A percentile compares a stretch with the other conserved stretches of the same genome.
Conservation (phyloP, 1,140 invertebrate genomes). For the Temnothorax nylanderi region DNA sequence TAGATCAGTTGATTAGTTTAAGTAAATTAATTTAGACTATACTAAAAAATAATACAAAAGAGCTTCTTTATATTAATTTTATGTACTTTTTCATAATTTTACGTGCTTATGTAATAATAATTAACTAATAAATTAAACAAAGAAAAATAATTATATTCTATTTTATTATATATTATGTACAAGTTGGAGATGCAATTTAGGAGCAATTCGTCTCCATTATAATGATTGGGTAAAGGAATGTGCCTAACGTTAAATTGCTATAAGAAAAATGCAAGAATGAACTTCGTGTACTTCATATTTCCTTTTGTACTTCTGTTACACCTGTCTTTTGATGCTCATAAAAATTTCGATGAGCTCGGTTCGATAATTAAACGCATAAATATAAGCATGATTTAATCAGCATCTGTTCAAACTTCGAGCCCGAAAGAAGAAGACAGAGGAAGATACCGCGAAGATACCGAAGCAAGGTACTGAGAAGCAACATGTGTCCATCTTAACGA, state of each 20-base stretch:
- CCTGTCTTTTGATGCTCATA: background rate
- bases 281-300: background rate
- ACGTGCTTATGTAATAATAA: background rate
- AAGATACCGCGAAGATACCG: background rate
- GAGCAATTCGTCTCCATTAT: background rate
- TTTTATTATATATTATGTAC: background rate
- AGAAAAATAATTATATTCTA: background rate
- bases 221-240: background rate
- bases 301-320: background rate
- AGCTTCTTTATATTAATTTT: background rate
- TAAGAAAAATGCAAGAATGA: background rate
- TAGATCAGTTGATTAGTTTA: background rate
- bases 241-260: background rate
- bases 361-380: slow-evolving; percentile 5
- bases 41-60: background rate
- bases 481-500: slow-evolving; percentile 30
- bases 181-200: background rate
- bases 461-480: slow-evolving; percentile 14
- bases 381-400: background rate
- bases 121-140: background rate
- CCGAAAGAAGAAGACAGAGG: background rate
- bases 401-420: background rate
- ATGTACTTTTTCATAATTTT: background rate
- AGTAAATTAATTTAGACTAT: background rate
- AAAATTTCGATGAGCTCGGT: background rate